Conservation (phyloP, 2,888 invertebrate species). For the Stegophylla sp. region DNA sequence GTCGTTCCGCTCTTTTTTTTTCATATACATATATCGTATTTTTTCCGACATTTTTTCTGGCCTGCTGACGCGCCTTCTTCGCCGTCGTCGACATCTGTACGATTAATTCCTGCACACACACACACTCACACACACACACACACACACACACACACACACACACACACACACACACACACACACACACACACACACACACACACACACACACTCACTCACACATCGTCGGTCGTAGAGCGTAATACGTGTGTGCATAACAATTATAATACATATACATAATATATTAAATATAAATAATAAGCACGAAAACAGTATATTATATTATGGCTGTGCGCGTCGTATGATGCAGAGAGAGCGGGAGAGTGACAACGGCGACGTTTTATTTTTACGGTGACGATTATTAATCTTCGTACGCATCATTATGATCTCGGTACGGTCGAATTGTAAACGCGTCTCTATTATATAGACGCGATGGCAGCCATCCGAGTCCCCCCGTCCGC, state of each 20-base stretch:
- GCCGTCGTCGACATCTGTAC: not conserved
- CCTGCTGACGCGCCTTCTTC: slow-evolving; percentile 12
- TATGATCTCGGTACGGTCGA: slow-evolving; percentile 29
- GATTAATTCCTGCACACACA: slow-evolving; percentile 14
- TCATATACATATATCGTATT: not conserved
- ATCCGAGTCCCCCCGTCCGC: slow-evolving; percentile 37
- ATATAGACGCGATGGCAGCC: slow-evolving; percentile 47
- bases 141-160: no score
- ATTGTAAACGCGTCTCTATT: slow-evolving; percentile 36
- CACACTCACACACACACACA: no score
- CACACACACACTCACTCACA: no score
- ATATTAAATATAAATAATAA: not conserved
- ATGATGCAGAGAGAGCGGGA: no score
- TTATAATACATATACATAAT: not conserved
- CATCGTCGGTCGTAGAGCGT: not conserved
- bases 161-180: no score
- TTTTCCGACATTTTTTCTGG: not conserved
- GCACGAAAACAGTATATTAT: not conserved
- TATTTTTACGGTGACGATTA: slow-evolving; percentile 53
- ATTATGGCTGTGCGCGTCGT: not conserved
- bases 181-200: no score
- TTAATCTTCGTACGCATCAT: slow-evolving; percentile 47
- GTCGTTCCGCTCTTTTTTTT: slow-evolving; percentile 14
- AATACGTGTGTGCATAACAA: not conserved
- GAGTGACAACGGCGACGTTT: slow-evolving; percentile 49